phyloP scores from a whole-genome alignment of 37 sponge, comb jelly and placozoan species.

The Beroe forskalii region DNA sequence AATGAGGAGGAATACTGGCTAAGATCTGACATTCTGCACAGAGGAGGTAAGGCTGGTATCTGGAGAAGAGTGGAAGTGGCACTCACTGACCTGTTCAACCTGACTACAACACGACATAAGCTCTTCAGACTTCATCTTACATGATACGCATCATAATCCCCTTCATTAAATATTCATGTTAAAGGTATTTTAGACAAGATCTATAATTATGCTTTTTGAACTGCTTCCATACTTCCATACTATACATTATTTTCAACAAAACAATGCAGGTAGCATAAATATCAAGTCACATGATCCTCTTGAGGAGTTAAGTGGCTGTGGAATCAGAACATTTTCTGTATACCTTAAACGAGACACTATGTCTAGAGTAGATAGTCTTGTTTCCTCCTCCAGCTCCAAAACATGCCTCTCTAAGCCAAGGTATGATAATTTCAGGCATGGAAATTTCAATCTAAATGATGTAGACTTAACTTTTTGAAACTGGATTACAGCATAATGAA shows the following conservation, averaged over 20 bases:
- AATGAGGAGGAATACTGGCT: conserved; percentile 1
- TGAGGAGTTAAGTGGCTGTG: conserved; percentile 13
- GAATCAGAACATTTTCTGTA: neutral
- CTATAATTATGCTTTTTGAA: too few species aligned
- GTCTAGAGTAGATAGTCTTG: neutral
- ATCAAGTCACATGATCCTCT: conserved; percentile 21
- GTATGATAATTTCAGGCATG: neutral
- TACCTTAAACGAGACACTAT: neutral
- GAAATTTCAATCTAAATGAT: too few species aligned
- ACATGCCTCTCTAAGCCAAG: conserved; percentile 1
- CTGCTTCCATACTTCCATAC: too few species aligned
- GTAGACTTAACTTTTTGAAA: too few species aligned
- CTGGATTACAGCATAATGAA: too few species aligned
- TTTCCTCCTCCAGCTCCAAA: conserved; percentile 23
- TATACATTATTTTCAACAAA: neutral
- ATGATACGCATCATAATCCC: too few species aligned
- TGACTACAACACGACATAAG: too few species aligned
- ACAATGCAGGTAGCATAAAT: neutral
- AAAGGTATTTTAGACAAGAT: too few species aligned
- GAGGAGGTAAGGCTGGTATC: neutral
- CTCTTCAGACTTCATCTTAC: too few species aligned
- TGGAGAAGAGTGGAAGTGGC: too few species aligned
- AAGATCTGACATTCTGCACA: neutral
- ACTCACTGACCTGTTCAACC: too few species aligned
- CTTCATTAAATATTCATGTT: too few species aligned